Conservation (phyloP, 2,888 invertebrate genomes). For the Corbicula japonica region DNA sequence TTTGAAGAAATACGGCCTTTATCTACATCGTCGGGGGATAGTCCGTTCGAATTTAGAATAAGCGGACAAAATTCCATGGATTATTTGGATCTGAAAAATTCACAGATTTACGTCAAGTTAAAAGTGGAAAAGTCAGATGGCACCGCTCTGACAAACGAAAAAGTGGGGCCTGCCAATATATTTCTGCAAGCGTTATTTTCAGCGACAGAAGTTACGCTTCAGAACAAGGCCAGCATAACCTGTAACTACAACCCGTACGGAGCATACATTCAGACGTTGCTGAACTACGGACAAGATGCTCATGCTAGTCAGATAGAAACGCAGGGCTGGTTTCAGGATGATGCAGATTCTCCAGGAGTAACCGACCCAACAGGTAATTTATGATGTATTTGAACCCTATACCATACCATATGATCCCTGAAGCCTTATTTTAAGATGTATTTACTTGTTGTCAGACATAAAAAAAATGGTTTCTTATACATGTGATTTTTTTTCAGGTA, state of each 20-base stretch:
- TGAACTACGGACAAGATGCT: conserved; percentile 39
- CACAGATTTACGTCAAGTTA: conserved; percentile 44
- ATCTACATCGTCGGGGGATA: conserved; percentile 16
- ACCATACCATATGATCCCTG: too few relatives aligned
- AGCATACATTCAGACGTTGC: conserved; percentile 41
- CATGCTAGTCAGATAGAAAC: conserved; percentile 7
- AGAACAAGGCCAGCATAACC: too few relatives aligned
- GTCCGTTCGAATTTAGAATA: conserved; percentile 28
- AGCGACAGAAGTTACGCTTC: too few relatives aligned
- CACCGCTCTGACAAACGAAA: too few relatives aligned
- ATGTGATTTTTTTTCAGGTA: too few relatives aligned
- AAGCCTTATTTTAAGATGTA: too few relatives aligned
- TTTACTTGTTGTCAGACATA: too few relatives aligned
- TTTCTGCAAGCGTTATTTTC: conserved; percentile 40
- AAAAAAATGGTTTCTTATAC: too few relatives aligned
- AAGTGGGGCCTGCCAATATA: conserved; percentile 50
- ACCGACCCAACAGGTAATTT: conserved; percentile 37
- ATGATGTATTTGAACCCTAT: too few relatives aligned
- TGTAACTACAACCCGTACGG: too few relatives aligned
- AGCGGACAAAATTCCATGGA: conserved; percentile 21
- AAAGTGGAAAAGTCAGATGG: too few relatives aligned
- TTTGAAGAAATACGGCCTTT: conserved; percentile 21
- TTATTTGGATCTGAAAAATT: conserved; percentile 31
- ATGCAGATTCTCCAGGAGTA: conserved; percentile 25
- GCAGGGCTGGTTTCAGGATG: not conserved